These are phyloP conservation scores for Emydoidea blandingii DNA, from an alignment of 2,797 vertebrate species.

Conservation along the genomic window DNA sequence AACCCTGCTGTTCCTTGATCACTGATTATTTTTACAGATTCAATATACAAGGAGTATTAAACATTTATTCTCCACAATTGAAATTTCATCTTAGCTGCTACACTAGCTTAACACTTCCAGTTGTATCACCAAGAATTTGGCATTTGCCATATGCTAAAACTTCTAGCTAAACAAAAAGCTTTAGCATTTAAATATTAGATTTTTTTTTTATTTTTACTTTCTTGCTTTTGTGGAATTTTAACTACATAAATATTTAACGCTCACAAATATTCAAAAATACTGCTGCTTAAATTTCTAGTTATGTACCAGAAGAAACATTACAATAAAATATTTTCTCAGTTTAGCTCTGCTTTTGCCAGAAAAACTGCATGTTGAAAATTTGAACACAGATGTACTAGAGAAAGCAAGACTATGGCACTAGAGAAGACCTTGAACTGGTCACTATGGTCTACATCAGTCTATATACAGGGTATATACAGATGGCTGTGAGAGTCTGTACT, in stretches of 20 bases:
- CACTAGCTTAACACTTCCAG: background rate
- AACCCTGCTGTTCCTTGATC: background rate
- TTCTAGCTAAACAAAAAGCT: constrained; percentile 11
- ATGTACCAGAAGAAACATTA: constrained; percentile 65
- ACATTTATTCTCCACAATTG: background rate
- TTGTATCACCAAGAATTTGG: background rate
- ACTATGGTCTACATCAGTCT: constrained; percentile 12
- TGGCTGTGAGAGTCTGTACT: background rate
- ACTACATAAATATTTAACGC: constrained; percentile 37
- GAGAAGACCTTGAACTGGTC: constrained; percentile 29
- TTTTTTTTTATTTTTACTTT: background rate
- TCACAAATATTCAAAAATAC: constrained; percentile 73
- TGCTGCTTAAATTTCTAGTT: constrained; percentile 70
- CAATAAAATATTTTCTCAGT: constrained; percentile 59
- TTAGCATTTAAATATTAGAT: background rate
- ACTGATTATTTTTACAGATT: background rate
- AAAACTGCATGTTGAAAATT: constrained; percentile 10
- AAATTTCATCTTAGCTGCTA: background rate
- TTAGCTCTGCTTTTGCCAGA: constrained; percentile 36
- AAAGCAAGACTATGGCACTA: background rate
- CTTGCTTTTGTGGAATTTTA: background rate
- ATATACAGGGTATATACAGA: constrained; percentile 21
- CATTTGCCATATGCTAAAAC: background rate
- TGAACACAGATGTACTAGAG: background rate
- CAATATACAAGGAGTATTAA: background rate